Base-by-base conservation (phyloP, 2,797 vertebrate genomes). In the Amblyraja radiata region DNA sequence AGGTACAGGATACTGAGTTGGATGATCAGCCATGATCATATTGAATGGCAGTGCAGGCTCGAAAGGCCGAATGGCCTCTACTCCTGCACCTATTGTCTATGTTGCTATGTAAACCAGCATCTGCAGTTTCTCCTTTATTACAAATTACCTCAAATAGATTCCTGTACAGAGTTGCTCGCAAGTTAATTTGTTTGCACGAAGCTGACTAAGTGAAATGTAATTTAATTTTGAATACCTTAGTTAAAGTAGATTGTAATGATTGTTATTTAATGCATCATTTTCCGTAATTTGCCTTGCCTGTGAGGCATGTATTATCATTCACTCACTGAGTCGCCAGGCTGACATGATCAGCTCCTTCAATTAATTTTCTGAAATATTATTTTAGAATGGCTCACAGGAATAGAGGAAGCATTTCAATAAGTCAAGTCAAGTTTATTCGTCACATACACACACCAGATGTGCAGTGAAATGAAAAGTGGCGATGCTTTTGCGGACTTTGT, bases 211-310 rank as follows among this genome's bases (percentile, higher is more conserved):
- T 74, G 36, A 73, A 92, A 92, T 74, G 71, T 92, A 74, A 92
- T 92, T 92, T 92, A 92, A 74, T 76, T 74, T 46, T 73, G 90
- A 74, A 92, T 92, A 73, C 68, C 90, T 92, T 92, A 74, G 90
- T 92, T 74, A 46, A 92, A 54, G 71, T 54, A 92, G 90, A 76
- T 92, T 74, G 71, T n/a, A 92, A 92, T 74, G 90, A 92, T 92
- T 92, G 90, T 74, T 88, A 88, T 88, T 88, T 88, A 88, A 88
- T 88, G 84, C 84, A 68, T 88, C n/a, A 88, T 88, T 88, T 88
- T 88, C 84, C 18, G 84, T 88, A 88, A 88, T 88, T 88, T 88
- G 84, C 61, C 88, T 88, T 84, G 65, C 84, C 84, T 88, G 61
- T 36, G 84, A 88, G 84, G 84, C 61, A 14, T 18, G 21, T 9